Evolutionary conservation across 1,140 invertebrate species (phyloP).

Genomic region (Tribolium castaneum): DNA sequence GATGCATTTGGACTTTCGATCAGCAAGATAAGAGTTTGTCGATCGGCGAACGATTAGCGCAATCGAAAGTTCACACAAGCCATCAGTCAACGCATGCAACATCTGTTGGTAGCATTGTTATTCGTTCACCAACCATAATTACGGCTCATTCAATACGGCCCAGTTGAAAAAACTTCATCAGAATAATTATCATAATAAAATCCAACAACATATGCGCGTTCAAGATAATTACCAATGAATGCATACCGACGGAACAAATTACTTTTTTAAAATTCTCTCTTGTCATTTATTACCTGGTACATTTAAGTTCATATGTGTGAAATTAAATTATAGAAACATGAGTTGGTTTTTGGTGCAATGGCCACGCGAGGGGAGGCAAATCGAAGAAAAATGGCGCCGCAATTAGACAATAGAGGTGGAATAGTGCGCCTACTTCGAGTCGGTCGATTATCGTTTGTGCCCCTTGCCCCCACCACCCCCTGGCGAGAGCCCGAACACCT

Average conservation of each 20-base stretch:
- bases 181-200: slow-evolving; percentile 49
- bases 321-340: slow-evolving; percentile 27
- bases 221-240: slow-evolving; percentile 26
- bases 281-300: background rate
- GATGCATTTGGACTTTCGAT: background rate
- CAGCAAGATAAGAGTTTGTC: background rate
- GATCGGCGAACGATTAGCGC: background rate
- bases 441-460: slow-evolving; percentile 54
- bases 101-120: slow-evolving; percentile 34
- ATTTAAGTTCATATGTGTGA: slow-evolving; percentile 5
- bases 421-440: slow-evolving; percentile 29
- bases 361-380: slow-evolving; percentile 16
- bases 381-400: slow-evolving; percentile 8
- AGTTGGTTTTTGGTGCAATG: slow-evolving; percentile 8
- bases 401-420: slow-evolving; percentile 29
- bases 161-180: slow-evolving; percentile 36
- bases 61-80: background rate
- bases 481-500: slow-evolving; percentile 60
- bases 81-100: background rate
- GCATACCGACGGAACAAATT: slow-evolving; percentile 29
- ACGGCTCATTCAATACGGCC: slow-evolving; percentile 36
- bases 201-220: slow-evolving; percentile 44
- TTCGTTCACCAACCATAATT: slow-evolving; percentile 39
- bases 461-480: slow-evolving; percentile 40
- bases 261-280: slow-evolving; percentile 10